Base-by-base conservation (phyloP, 2,888 invertebrate genomes). In the Leptarthrus brevirostris region DNA sequence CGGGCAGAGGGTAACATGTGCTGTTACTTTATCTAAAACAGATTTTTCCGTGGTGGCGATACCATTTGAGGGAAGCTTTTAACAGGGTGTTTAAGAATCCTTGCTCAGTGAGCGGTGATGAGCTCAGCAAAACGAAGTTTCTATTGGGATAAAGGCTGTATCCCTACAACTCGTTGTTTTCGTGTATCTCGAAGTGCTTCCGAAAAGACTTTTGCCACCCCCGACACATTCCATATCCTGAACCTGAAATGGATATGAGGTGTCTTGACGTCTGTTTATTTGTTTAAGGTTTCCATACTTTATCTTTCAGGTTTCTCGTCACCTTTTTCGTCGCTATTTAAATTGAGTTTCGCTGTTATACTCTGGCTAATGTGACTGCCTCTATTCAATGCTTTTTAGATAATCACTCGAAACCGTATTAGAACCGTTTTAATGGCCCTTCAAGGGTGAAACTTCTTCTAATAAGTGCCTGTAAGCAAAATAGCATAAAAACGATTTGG, bases 51-150 rank as follows among this genome's bases (percentile, higher is more conserved):
- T 52, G 52, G 34, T 24, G 34, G 22, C 44, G 20, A 14, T 64
- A 44, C 3, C 20, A 2, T 30, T 30, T 30, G 47, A 30, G 52
- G 69, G 69, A 52, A 52, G 18, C 52, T 69, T 47, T 69, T 69
- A 69, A 47, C 69, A 52, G 69, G 52, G 44, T 52, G 69, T 69
- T 69, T 69, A 69, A 69, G 36, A 16, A 34, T 69, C 69, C 69
- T 30, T 69, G 2, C 26, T 14, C 26, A 26, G 54, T 12, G 24
- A 30, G 20, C 34, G 52, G 30, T 34, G 69, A 69, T 69, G 26
- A 69, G 30, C 34, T 34, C 18, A 44, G 10, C 22, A 64, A 44
- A 49, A 52, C 52, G 26, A 26, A 26, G 34, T 52, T 20, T 24
- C 34, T 52, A 34, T 30, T 30, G 69, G 49, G 52, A 69, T 34